Conservation (phyloP, 2,888 invertebrate genomes). For the Chrysomela aeneicollis region DNA sequence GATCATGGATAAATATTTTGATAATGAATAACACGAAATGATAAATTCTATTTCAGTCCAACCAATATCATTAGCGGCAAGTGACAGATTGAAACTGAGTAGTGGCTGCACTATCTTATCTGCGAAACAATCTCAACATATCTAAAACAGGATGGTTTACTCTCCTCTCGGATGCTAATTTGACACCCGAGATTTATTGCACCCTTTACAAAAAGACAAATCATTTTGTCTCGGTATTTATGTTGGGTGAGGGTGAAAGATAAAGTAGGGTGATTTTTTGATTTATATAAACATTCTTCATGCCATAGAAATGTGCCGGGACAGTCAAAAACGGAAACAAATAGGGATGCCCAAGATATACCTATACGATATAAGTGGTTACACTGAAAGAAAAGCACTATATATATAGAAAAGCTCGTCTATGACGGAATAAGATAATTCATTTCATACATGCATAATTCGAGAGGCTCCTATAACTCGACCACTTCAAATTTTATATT, state of each 20-base stretch:
- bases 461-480: too few species aligned
- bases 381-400: background rate
- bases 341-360: background rate
- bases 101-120: conserved; percentile 19
- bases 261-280: conserved; percentile 39
- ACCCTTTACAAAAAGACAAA: conserved; percentile 41
- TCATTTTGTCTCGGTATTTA: conserved; percentile 37
- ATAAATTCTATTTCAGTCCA: too few species aligned
- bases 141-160: conserved; percentile 33
- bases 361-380: background rate
- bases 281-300: conserved; percentile 31
- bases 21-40: too few species aligned
- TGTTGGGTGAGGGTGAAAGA: conserved; percentile 33
- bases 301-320: background rate
- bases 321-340: background rate
- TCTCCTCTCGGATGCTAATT: conserved; percentile 37
- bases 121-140: conserved; percentile 34
- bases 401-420: background rate
- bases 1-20: too few species aligned
- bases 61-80: conserved; percentile 3
- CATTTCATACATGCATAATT: background rate
- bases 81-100: conserved; percentile 1
- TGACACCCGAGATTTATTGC: conserved; percentile 41
- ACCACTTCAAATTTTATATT: background rate
- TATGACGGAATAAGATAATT: background rate